Evolutionary conservation across 2,888 invertebrate genomes (phyloP).

Genomic region (Gastrophysa polygoni): DNA sequence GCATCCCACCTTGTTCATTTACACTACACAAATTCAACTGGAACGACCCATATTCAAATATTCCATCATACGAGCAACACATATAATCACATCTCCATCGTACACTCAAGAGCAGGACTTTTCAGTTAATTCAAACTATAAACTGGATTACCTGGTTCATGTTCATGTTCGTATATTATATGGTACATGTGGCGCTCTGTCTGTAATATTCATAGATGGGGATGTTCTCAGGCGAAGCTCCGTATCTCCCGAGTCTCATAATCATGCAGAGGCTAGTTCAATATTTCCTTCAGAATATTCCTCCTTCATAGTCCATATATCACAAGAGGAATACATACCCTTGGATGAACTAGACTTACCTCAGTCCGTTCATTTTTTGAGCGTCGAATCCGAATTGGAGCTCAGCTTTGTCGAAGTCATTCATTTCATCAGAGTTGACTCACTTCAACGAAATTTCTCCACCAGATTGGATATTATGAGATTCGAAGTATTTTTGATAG

Average conservation of each 20-base stretch:
- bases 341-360: no score
- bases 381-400: no score
- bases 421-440: no score
- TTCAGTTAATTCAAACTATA: conserved; percentile 43
- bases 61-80: conserved; percentile 22
- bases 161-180: conserved; percentile 36
- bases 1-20: no score
- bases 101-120: conserved; percentile 20
- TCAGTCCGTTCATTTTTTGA: no score
- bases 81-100: conserved; percentile 27
- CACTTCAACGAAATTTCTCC: no score
- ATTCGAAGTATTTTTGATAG: no score
- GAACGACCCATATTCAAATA: no score
- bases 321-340: not conserved
- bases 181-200: conserved; percentile 35
- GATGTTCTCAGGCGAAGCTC: conserved; percentile 3
- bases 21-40: no score
- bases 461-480: no score
- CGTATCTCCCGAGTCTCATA: not conserved
- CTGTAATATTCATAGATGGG: conserved; percentile 43
- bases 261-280: not conserved
- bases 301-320: not conserved
- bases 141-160: conserved; percentile 38
- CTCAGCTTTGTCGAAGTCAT: no score
- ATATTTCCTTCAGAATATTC: not conserved